Conservation (phyloP, 1,140 invertebrate species). For the Caenorhabditis remanei region DNA sequence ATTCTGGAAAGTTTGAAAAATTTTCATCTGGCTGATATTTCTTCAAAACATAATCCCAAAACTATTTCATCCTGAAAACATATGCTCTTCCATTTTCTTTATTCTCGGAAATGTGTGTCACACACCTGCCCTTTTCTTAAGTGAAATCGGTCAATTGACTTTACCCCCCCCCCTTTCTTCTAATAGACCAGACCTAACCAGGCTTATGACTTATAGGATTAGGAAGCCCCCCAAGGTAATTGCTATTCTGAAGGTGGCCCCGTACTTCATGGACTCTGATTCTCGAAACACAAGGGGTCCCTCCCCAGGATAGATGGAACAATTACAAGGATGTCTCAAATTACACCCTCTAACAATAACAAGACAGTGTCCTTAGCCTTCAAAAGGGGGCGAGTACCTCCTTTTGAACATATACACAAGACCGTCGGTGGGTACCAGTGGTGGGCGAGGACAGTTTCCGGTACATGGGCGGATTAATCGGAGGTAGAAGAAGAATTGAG, state of each 20-base stretch:
- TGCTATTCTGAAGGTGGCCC: background rate
- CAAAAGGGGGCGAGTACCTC: background rate
- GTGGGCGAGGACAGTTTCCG: conserved; percentile 8
- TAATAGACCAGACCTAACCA: background rate
- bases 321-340: conserved; percentile 15
- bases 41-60: background rate
- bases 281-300: too few relatives aligned
- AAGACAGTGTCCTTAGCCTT: conserved; percentile 8
- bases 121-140: conserved; percentile 5
- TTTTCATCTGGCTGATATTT: too few relatives aligned
- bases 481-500: background rate
- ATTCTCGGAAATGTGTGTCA: background rate
- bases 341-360: conserved; percentile 13
- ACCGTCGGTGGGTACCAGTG: background rate
- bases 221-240: conserved; percentile 12
- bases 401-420: conserved; percentile 8
- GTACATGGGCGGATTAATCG: conserved; percentile 49
- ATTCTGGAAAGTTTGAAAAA: too few relatives aligned
- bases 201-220: conserved; percentile 34
- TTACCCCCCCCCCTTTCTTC: background rate
- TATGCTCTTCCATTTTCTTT: background rate
- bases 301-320: background rate
- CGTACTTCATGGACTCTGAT: background rate
- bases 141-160: conserved; percentile 36
- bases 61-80: background rate